Percentiles rank a stretch among this genome's conserved stretches.
These are phyloP conservation scores for Tetraodon nigroviridis DNA, from an alignment of 2,113 vertebrate species.

Conservation along the genomic window DNA sequence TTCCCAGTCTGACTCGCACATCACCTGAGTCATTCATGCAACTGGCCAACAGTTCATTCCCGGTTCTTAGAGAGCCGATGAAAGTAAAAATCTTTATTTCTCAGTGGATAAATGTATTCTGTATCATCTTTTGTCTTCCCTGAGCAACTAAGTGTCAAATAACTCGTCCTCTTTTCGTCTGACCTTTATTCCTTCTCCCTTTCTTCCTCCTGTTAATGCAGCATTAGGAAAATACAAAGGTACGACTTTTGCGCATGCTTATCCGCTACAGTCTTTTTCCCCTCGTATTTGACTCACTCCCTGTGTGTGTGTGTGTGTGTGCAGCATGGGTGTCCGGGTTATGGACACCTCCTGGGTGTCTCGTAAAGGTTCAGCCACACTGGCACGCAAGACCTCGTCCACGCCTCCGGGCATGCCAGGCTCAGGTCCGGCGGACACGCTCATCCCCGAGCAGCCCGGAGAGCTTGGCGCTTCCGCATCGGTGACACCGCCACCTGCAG, in stretches of 20 bases:
- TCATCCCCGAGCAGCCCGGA: constrained; percentile 81
- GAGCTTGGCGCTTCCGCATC: constrained; percentile 77
- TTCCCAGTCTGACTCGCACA: constrained; percentile 51
- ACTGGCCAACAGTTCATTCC: constrained; percentile 39
- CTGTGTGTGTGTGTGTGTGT: constrained; percentile 11
- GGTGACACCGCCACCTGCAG: constrained; percentile 78
- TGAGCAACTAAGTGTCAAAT: constrained; percentile 12
- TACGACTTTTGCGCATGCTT: constrained; percentile 65
- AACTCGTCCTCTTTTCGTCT: constrained; percentile 41
- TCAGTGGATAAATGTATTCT: too few species aligned
- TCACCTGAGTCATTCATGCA: constrained; percentile 60
- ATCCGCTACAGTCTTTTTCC: background rate
- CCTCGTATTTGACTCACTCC: constrained; percentile 7
- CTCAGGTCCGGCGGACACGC: constrained; percentile 80
- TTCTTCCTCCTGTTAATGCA: constrained; percentile 76
- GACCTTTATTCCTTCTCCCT: constrained; percentile 50
- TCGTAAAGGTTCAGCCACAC: constrained; percentile 84
- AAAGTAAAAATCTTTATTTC: too few species aligned
- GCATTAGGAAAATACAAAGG: constrained; percentile 99
- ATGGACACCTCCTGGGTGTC: constrained; percentile 99
- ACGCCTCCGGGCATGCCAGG: constrained; percentile 83
- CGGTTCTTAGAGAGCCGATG: too few species aligned
- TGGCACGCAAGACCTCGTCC: constrained; percentile 81
- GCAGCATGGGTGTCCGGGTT: constrained; percentile 96
- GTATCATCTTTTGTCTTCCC: constrained; percentile 10